Evolutionary conservation across 2,113 vertebrate genomes (phyloP), one percentile per base, ranked within the genome.

Genomic region (Hymenochirus boettgeri): DNA sequence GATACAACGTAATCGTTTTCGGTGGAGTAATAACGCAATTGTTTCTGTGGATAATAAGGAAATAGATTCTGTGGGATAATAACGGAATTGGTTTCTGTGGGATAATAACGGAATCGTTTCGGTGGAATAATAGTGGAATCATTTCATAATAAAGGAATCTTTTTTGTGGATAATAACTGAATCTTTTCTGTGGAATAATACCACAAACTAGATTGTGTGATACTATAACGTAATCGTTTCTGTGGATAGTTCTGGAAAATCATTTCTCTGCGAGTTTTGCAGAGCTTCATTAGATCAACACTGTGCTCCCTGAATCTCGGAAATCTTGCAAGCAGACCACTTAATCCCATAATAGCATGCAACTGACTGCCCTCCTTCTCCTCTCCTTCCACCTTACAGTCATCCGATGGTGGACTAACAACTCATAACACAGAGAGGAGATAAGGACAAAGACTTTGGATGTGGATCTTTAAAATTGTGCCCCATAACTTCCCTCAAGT

Each of bases 241-340:
- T n/a, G n/a, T 77, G 80, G 78, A 76, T n/a, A n/a, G n/a, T n/a
- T n/a, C n/a, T n/a, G n/a, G n/a, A n/a, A n/a, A n/a, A n/a, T n/a
- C n/a, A n/a, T n/a, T n/a, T n/a, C n/a, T n/a, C n/a, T n/a, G n/a
- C n/a, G n/a, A n/a, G n/a, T n/a, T 71, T 75, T 73, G 82, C 70
- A 79, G 80, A 71, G 84, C 82, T 81, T 83, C 83, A 83, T 85
- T 88, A 83, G 83, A 89, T 87, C 88, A 86, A 85, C 78, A 79
- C 78, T 74, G 79, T 80, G 85, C 85, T 86, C 75, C 75, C n/a
- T n/a, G n/a, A 77, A 78, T 81, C 85, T 77, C 77, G 74, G 85
- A 80, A 79, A 81, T 81, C 71, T 77, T 84, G 75, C n/a, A 81
- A 83, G 82, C 79, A 58, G 74, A 77, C 61, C 83, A 78, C 88